Conservation (phyloP, 2,888 invertebrate genomes). For the Lordiphosa fenestrarum region DNA sequence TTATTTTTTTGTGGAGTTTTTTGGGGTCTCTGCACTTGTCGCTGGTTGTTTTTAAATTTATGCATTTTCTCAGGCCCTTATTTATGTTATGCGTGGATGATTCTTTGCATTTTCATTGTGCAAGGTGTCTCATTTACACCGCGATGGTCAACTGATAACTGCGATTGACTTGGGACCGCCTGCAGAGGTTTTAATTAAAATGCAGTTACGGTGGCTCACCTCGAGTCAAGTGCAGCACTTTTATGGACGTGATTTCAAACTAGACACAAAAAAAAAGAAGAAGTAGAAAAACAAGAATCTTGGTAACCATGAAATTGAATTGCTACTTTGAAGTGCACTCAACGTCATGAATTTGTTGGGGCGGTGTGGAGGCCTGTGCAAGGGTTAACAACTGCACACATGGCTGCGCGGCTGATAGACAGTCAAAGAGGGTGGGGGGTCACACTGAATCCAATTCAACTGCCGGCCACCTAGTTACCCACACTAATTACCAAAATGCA, state of each 20-base stretch:
- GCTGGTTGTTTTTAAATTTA: conserved; percentile 33
- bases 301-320: conserved; percentile 75
- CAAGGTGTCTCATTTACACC: conserved; percentile 59
- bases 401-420: conserved; percentile 66
- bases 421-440: conserved; percentile 18
- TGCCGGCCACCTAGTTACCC: conserved; percentile 64
- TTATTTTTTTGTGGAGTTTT: no score
- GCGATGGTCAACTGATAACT: conserved; percentile 47
- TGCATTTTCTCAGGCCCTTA: conserved; percentile 39
- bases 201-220: conserved; percentile 29
- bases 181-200: conserved; percentile 32
- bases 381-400: conserved; percentile 66
- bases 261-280: conserved; percentile 9
- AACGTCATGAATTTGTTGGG: conserved; percentile 37
- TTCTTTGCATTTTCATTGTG: conserved; percentile 23
- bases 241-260: conserved; percentile 61
- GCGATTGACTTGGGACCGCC: conserved; percentile 4
- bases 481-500: conserved; percentile 68
- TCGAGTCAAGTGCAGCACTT: conserved; percentile 63
- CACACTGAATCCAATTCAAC: conserved; percentile 25
- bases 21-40: conserved; percentile 21
- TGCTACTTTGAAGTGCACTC: conserved; percentile 77
- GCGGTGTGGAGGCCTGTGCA: conserved; percentile 9
- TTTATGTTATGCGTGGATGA: conserved; percentile 39
- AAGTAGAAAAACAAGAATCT: conserved; percentile 33